Evolutionary conservation across 2,797 vertebrate species (phyloP), one percentile per base, ranked within the genome.

Genomic region (Enteromius thamalakanensis): DNA sequence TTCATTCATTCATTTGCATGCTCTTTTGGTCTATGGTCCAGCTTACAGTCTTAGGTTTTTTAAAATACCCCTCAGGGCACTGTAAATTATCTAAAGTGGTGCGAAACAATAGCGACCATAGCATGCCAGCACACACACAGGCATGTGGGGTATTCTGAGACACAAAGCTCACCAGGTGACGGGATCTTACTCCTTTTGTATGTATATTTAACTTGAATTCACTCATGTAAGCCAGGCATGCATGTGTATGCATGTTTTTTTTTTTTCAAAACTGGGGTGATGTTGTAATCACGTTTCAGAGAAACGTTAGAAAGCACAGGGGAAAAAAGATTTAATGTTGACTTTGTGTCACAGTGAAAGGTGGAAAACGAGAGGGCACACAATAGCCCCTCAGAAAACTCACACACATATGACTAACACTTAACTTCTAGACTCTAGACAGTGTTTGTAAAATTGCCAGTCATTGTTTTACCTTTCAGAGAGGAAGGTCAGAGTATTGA

Each of bases 81-180:
- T 42, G 45, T 51, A 81, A 58, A 74, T 82, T 53, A 75, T 82
- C 70, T 74, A 6, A 75, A 82, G 70, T 53, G 70, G 40, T 81
- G 55, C 40, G 58, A 9, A 60, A 32, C 19, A 23, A 64, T 40
- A 64, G 8, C 40, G 70, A 81, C 23, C 55, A 64, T 68, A 81
- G 29, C 29, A 74, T 51, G 79, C n/a, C 69, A 71, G 69, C 14
- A 14, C 21, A 60, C 12, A 62, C 47, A 58, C 23, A 58, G 15
- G 32, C 65, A 55, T 70, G 11, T 21, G 23, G 19, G 37, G 14
- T 45, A 76, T 76, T 60, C 74, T 45, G 55, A 45, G 55, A 77
- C 23, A 34, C 15, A 14, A 26, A 53, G 21, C 42, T 67, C 7
- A 51, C 21, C 26, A 58, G 49, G 19, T 23, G 26, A 7, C 47